phyloP scores from a whole-genome alignment of 2,888 invertebrate genomes.

The Elmis aenea region DNA sequence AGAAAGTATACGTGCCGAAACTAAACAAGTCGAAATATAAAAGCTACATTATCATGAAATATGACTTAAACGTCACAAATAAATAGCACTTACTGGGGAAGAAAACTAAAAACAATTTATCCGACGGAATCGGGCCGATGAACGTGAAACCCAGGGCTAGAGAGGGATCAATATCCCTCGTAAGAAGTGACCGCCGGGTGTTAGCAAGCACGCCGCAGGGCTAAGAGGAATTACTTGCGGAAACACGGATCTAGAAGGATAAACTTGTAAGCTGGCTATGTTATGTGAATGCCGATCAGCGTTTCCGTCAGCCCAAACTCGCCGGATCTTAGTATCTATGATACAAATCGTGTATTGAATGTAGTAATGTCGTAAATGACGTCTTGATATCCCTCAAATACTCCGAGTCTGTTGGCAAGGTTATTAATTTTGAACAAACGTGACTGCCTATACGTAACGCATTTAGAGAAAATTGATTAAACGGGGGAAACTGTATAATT shows the following conservation, averaged over 20 bases:
- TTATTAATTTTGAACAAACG: not conserved
- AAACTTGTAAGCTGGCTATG: slow-evolving; percentile 40
- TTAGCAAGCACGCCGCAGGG: slow-evolving; percentile 36
- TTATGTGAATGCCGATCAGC: slow-evolving; percentile 39
- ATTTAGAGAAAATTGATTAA: too few relatives aligned
- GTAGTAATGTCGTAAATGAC: slow-evolving; percentile 11
- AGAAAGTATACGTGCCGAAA: too few relatives aligned
- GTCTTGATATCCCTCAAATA: not conserved
- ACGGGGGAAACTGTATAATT: too few relatives aligned
- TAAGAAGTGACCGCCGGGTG: slow-evolving; percentile 37
- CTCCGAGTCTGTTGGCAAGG: not conserved
- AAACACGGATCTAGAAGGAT: slow-evolving; percentile 41
- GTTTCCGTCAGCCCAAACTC: slow-evolving; percentile 27
- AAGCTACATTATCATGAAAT: too few relatives aligned
- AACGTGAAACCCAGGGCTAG: too few relatives aligned
- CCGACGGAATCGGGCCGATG: too few relatives aligned
- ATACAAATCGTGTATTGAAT: slow-evolving; percentile 25
- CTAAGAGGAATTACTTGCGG: slow-evolving; percentile 41
- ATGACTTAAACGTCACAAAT: too few relatives aligned
- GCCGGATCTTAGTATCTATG: slow-evolving; percentile 20
- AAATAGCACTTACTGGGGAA: too few relatives aligned
- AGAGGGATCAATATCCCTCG: slow-evolving; percentile 36
- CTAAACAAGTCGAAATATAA: too few relatives aligned
- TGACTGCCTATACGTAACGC: too few relatives aligned
- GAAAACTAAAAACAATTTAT: too few relatives aligned